A percentile compares a stretch with the other conserved stretches of the same genome.
Conservation (phyloP, 1,140 invertebrate genomes). For the Homarus americanus region DNA sequence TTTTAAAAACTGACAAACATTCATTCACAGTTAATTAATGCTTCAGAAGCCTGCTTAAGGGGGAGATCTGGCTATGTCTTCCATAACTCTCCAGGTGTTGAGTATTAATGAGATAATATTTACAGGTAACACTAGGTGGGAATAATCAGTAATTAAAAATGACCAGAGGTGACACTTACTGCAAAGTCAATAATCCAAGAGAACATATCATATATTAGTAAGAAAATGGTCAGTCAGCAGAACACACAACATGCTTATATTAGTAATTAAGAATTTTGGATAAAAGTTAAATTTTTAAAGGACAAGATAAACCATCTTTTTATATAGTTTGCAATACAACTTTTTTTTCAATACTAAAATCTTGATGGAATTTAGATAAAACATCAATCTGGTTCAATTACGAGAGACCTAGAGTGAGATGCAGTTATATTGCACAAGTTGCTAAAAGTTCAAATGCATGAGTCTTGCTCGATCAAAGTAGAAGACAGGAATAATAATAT, state of each 20-base stretch:
- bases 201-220: neutral
- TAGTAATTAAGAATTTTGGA: neutral
- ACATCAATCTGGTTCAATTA: neutral
- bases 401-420: neutral
- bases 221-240: conserved; percentile 11
- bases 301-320: neutral
- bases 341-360: neutral
- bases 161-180: neutral
- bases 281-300: neutral
- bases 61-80: no score
- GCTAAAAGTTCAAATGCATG: neutral
- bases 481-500: neutral
- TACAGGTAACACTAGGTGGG: neutral
- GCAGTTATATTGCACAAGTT: neutral
- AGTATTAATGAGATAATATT: neutral
- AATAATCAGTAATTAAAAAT: neutral
- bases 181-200: neutral
- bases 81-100: no score
- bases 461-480: conserved; percentile 21
- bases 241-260: conserved; percentile 3
- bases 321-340: neutral
- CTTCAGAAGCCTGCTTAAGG: no score
- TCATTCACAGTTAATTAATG: no score
- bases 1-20: no score
- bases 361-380: neutral